Conservation (phyloP, 2,797 vertebrate species). For the Kryptolebias ocellatus region DNA sequence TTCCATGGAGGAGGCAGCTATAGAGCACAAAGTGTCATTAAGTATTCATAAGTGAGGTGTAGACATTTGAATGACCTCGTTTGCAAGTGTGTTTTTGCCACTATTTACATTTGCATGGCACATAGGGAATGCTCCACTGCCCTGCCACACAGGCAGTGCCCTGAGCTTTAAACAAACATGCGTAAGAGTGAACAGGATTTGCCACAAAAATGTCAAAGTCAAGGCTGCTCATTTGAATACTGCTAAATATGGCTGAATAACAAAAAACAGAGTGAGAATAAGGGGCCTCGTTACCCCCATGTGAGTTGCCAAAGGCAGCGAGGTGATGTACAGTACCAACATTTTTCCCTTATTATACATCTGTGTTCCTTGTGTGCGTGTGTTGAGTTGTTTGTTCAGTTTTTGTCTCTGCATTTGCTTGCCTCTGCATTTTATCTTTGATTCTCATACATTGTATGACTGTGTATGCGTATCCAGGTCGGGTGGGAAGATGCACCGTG, state of each 20-base stretch:
- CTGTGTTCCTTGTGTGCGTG: slow-evolving; percentile 33
- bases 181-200: slow-evolving; percentile 74
- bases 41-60: slow-evolving; percentile 83
- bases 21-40: slow-evolving; percentile 77
- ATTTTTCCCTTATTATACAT: slow-evolving; percentile 54
- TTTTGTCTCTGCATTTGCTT: slow-evolving; percentile 27
- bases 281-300: slow-evolving; percentile 65
- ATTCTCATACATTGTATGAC: slow-evolving; percentile 10
- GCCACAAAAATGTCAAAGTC: slow-evolving; percentile 79
- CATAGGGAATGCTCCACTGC: slow-evolving; percentile 69
- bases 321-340: slow-evolving; percentile 60
- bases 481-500: slow-evolving; percentile 66
- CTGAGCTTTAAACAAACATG: slow-evolving; percentile 73
- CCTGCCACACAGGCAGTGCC: slow-evolving; percentile 75
- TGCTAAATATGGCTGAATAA: slow-evolving; percentile 78
- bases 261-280: slow-evolving; percentile 67
- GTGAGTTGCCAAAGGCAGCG: slow-evolving; percentile 66
- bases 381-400: slow-evolving; percentile 15
- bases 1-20: slow-evolving; percentile 59
- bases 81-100: slow-evolving; percentile 75
- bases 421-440: slow-evolving; percentile 25
- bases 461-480: slow-evolving; percentile 65
- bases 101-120: slow-evolving; percentile 81
- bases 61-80: slow-evolving; percentile 80
- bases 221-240: slow-evolving; percentile 85